Percentiles rank a stretch among this genome's conserved stretches.
Evolutionary conservation across 2,797 vertebrate species (phyloP).

Genomic region (Sparidentex hasta): DNA sequence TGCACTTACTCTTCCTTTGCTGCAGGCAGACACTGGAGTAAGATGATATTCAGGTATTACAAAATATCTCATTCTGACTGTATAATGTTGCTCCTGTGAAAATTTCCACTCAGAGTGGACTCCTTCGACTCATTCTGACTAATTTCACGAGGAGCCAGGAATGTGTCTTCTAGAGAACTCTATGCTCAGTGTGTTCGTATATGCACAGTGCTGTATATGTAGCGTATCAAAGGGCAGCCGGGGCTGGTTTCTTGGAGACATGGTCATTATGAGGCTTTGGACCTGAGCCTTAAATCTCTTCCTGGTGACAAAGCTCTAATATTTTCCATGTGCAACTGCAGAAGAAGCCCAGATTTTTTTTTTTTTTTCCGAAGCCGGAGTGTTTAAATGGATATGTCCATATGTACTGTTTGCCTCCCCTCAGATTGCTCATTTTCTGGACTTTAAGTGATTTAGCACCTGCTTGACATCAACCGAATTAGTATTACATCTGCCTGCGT

Average conservation of each 20-base stretch:
- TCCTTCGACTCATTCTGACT: slow-evolving; percentile 8
- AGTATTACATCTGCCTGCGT: slow-evolving; percentile 57
- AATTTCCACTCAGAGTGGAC: not conserved
- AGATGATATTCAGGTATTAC: slow-evolving; percentile 69
- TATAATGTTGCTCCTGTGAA: slow-evolving; percentile 12
- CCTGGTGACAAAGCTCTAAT: slow-evolving; percentile 83
- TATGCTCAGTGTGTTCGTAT: slow-evolving; percentile 49
- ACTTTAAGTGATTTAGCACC: slow-evolving; percentile 76
- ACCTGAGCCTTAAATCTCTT: slow-evolving; percentile 82
- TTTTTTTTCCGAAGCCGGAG: slow-evolving; percentile 40
- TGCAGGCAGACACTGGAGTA: slow-evolving; percentile 52
- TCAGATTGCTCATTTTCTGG: slow-evolving; percentile 48
- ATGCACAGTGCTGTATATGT: slow-evolving; percentile 34
- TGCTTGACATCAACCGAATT: slow-evolving; percentile 73
- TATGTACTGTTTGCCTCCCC: slow-evolving; percentile 44
- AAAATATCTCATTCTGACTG: slow-evolving; percentile 8
- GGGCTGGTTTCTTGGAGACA: slow-evolving; percentile 73
- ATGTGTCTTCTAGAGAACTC: slow-evolving; percentile 12
- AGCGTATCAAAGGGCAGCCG: slow-evolving; percentile 68
- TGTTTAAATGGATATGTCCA: slow-evolving; percentile 58
- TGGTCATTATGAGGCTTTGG: slow-evolving; percentile 86
- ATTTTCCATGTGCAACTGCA: slow-evolving; percentile 81
- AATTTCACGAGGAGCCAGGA: slow-evolving; percentile 13
- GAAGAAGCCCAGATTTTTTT: slow-evolving; percentile 65
- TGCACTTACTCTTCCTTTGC: slow-evolving; percentile 33